Conservation (phyloP, 2,888 invertebrate genomes). For the Stenchaetothrips biformis region DNA sequence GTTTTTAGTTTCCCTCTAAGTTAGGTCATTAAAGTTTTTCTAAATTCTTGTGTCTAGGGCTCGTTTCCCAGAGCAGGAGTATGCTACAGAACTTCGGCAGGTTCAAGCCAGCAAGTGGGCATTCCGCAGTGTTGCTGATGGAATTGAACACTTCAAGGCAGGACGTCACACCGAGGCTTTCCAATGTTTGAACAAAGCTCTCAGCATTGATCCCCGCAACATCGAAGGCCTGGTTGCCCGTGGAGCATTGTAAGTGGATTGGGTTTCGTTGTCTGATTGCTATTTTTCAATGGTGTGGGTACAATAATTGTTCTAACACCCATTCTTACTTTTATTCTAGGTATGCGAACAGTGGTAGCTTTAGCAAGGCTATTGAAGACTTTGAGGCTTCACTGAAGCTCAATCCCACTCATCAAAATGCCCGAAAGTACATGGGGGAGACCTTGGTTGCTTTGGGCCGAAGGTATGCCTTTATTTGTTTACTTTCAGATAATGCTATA, state of each 20-base stretch:
- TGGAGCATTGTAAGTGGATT: conserved; percentile 65
- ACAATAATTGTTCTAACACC: conserved; percentile 18
- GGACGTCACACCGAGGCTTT: conserved; percentile 91
- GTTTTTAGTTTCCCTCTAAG: neutral
- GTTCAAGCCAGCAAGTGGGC: conserved; percentile 92
- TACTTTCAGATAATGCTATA: neutral
- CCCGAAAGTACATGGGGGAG: conserved; percentile 89
- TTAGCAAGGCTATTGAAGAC: conserved; percentile 89
- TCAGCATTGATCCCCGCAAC: conserved; percentile 86
- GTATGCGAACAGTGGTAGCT: conserved; percentile 88
- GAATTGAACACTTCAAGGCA: conserved; percentile 89
- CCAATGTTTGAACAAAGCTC: conserved; percentile 87
- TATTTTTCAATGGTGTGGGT: conserved; percentile 27
- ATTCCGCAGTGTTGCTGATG: conserved; percentile 89
- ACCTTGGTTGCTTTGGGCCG: conserved; percentile 84
- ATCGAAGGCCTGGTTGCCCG: conserved; percentile 89
- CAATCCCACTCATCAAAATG: conserved; percentile 87
- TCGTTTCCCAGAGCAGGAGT: conserved; percentile 73
- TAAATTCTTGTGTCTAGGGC: conserved; percentile 47
- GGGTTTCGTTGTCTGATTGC: neutral
- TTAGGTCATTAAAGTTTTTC: neutral
- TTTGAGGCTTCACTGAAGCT: conserved; percentile 86
- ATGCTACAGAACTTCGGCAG: conserved; percentile 77
- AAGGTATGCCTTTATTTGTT: conserved; percentile 40
- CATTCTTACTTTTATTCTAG: conserved; percentile 43